Evolutionary conservation across 2,888 invertebrate genomes (phyloP).

Genomic region (Elmis aenea): DNA sequence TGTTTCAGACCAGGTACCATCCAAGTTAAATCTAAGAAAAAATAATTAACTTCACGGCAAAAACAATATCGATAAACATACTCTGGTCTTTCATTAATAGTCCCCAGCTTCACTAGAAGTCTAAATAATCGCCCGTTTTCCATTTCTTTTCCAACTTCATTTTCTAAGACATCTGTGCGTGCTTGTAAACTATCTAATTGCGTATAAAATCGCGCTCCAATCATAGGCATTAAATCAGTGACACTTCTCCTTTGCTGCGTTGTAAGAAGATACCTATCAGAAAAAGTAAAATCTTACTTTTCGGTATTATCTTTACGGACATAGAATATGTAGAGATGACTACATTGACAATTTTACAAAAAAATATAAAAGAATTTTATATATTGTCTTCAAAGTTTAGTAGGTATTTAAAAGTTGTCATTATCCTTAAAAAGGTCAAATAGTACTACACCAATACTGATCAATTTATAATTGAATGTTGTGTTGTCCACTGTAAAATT

Average conservation of each 20-base stretch:
- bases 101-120: slow-evolving; percentile 83
- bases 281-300: no score
- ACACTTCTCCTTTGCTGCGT: slow-evolving; percentile 68
- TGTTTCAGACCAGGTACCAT: slow-evolving; percentile 95
- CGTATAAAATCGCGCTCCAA: slow-evolving; percentile 93
- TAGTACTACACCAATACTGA: no score
- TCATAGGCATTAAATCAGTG: slow-evolving; percentile 98
- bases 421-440: no score
- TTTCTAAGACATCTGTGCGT: slow-evolving; percentile 83
- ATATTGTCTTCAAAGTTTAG: no score
- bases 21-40: slow-evolving; percentile 73
- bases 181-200: slow-evolving; percentile 88
- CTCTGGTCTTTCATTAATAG: slow-evolving; percentile 96
- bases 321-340: no score
- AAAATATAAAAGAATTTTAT: no score
- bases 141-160: slow-evolving; percentile 86
- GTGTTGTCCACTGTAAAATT: no score
- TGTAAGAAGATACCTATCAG: slow-evolving; percentile 67
- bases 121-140: slow-evolving; percentile 93
- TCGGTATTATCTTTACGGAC: no score
- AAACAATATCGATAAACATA: slow-evolving; percentile 46
- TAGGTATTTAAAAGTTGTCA: no score
- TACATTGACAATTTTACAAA: no score
- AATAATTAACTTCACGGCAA: neutral
- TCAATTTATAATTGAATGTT: no score